These are phyloP conservation scores for Enteromius treurensis DNA, from an alignment of 2,797 vertebrate species.

Conservation along the genomic window DNA sequence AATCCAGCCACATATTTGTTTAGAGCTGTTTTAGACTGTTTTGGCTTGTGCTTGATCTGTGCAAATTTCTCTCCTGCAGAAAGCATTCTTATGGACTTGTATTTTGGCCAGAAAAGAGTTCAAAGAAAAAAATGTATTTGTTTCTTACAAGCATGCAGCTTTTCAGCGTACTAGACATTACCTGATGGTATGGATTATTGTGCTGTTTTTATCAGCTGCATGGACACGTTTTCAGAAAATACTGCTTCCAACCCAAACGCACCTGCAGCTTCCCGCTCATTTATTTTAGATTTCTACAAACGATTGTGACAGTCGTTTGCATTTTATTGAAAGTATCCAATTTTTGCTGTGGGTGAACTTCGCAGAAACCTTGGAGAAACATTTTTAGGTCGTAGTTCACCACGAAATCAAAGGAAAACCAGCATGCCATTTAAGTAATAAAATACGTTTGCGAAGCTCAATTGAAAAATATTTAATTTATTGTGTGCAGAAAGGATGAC, in stretches of 20 bases:
- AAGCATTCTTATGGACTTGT: background rate
- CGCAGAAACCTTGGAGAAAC: background rate
- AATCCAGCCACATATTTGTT: background rate
- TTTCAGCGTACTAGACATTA: background rate
- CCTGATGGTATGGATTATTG: background rate
- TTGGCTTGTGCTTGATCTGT: background rate
- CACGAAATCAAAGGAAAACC: background rate
- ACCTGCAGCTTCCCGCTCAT: too few species aligned
- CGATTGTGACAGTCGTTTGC: too few species aligned
- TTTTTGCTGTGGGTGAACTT: background rate
- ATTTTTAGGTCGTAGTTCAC: background rate
- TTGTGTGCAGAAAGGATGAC: background rate
- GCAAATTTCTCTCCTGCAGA: background rate
- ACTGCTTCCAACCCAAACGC: background rate
- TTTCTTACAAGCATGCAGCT: background rate
- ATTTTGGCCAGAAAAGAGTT: background rate
- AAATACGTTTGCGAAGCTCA: background rate
- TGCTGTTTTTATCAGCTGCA: background rate
- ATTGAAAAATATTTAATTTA: background rate
- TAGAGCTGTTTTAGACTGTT: background rate
- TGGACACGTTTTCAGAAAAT: too few species aligned
- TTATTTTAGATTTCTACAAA: too few species aligned
- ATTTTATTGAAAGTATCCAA: background rate
- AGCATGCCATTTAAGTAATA: background rate
- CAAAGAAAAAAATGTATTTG: background rate